These are phyloP conservation scores for Dromococcyx pavoninus DNA, from an alignment of 2,797 vertebrate genomes.

Conservation along the genomic window DNA sequence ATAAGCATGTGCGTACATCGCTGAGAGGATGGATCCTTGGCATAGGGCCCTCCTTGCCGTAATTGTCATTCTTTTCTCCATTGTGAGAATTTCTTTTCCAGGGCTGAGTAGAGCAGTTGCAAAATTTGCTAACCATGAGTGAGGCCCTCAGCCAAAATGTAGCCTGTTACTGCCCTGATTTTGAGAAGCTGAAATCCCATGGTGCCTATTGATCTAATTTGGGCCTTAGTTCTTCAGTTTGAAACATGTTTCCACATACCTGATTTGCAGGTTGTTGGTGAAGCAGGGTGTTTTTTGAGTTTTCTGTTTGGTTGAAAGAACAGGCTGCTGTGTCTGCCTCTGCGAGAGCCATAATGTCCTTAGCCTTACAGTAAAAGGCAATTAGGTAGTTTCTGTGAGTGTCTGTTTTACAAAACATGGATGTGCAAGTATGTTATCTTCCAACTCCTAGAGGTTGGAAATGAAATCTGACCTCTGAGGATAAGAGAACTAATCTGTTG, in stretches of 20 bases:
- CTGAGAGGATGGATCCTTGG: neutral
- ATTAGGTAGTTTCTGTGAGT: neutral
- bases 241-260: accelerated
- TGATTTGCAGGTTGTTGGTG: neutral
- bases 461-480: neutral
- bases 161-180: neutral
- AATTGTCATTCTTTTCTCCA: neutral
- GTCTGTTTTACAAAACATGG: neutral
- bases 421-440: neutral
- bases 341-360: accelerated
- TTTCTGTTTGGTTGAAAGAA: neutral
- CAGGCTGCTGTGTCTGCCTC: neutral
- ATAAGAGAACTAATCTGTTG: neutral
- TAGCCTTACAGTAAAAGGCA: neutral
- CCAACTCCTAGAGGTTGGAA: neutral
- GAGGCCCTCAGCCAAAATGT: neutral
- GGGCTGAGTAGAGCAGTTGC: neutral
- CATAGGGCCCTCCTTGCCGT: neutral
- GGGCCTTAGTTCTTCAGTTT: neutral
- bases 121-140: neutral
- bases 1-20: neutral
- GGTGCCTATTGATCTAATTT: neutral
- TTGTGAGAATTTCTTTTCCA: neutral
- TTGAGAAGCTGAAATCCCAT: neutral
- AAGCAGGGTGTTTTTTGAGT: neutral